These are phyloP conservation scores for Tetraneura akinire DNA, from an alignment of 1,140 invertebrate species.

Conservation along the genomic window DNA sequence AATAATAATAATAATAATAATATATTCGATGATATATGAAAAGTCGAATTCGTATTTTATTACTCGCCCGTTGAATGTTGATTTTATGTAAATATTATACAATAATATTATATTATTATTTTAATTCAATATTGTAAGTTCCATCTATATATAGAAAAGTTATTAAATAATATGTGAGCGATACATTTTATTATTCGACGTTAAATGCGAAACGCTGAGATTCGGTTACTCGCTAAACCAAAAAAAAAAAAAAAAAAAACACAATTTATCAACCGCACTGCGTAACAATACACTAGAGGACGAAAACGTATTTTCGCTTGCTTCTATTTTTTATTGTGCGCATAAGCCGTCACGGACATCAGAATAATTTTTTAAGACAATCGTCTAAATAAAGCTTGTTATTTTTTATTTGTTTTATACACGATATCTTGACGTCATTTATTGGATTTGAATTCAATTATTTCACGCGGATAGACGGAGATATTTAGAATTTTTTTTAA, in stretches of 20 bases:
- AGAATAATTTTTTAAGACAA: slow-evolving; percentile 4
- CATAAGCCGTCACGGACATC: neutral
- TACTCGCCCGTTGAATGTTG: no score
- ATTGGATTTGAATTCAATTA: neutral
- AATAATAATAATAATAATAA: no score
- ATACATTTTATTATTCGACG: neutral
- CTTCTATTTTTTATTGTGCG: slow-evolving; percentile 3
- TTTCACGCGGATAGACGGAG: no score
- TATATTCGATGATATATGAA: no score
- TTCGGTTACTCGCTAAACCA: neutral
- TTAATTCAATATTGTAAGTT: no score
- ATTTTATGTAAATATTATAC: no score
- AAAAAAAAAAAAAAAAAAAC: no score
- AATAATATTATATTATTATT: no score
- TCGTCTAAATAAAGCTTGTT: slow-evolving; percentile 7
- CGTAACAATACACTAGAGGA: neutral
- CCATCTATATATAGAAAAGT: neutral
- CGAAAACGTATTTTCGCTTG: neutral
- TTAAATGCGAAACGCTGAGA: neutral
- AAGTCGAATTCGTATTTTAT: no score
- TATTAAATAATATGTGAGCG: neutral
- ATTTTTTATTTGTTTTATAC: neutral
- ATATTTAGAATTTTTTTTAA: no score
- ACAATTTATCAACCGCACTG: neutral
- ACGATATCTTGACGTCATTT: neutral